phyloP scores from a whole-genome alignment of 2,888 invertebrate species.

The Quadriops clusia region DNA sequence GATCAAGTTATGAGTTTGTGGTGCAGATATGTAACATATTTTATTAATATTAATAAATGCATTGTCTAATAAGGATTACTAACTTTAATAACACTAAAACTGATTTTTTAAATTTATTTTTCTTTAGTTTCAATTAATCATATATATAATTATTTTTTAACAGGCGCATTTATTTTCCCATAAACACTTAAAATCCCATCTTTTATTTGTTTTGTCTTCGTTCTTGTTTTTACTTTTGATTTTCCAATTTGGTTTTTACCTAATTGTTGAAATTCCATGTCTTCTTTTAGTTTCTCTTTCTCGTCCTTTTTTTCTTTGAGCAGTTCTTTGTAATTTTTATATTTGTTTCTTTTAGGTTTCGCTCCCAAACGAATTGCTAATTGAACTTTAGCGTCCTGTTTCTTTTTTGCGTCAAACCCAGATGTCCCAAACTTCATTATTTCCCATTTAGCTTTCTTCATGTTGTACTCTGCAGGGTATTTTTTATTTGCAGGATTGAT shows the following conservation, averaged over 20 bases:
- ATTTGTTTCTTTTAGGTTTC: slow-evolving; percentile 58
- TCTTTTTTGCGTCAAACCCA: slow-evolving; percentile 57
- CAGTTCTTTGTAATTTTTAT: slow-evolving; percentile 63
- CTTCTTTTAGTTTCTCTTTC: slow-evolving; percentile 39
- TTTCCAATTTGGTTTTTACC: slow-evolving; percentile 51
- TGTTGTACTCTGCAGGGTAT: slow-evolving; percentile 43
- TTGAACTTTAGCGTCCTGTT: slow-evolving; percentile 66
- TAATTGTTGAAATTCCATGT: slow-evolving; percentile 39
- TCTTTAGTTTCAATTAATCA: not conserved
- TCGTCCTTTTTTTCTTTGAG: slow-evolving; percentile 47
- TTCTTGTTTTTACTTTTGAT: slow-evolving; percentile 44
- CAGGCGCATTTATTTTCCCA: slow-evolving; percentile 32
- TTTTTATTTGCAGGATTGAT: slow-evolving; percentile 3
- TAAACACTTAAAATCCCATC: slow-evolving; percentile 30
- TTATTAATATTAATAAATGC: too few species aligned
- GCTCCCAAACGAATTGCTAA: slow-evolving; percentile 71
- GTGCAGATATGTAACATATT: too few species aligned
- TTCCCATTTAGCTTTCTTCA: slow-evolving; percentile 68
- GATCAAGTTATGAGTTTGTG: too few species aligned
- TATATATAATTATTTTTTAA: not conserved
- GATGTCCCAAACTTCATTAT: slow-evolving; percentile 74
- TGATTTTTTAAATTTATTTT: too few species aligned
- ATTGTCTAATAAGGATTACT: too few species aligned
- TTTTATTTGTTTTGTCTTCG: too few species aligned
- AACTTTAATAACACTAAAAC: too few species aligned